Conservation (phyloP, 2,113 vertebrate species). For the Tetrax tetrax region DNA sequence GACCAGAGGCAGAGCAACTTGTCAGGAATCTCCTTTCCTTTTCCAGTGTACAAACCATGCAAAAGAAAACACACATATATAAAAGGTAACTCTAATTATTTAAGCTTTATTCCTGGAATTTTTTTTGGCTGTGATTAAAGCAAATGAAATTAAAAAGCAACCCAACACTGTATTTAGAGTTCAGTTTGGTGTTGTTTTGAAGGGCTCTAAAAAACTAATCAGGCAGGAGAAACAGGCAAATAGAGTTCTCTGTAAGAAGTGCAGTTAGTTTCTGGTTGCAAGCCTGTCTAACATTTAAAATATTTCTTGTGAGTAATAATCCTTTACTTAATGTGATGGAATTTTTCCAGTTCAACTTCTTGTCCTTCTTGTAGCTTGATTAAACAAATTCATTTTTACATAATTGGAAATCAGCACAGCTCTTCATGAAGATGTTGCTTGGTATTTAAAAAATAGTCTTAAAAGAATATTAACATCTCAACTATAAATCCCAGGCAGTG, state of each 20-base stretch:
- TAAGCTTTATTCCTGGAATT: constrained; percentile 1
- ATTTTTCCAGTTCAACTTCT: constrained; percentile 45
- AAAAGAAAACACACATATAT: constrained; percentile 1
- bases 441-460: constrained; percentile 28
- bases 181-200: background rate
- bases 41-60: background rate
- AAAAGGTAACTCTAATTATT: background rate
- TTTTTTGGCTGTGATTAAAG: background rate
- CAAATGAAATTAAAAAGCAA: background rate
- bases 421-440: constrained; percentile 31
- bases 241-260: background rate
- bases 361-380: constrained; percentile 53
- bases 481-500: constrained; percentile 24
- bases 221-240: background rate
- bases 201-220: background rate
- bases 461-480: constrained; percentile 9
- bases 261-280: constrained; percentile 12
- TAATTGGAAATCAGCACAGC: constrained; percentile 24
- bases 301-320: constrained; percentile 52
- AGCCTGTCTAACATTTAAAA: constrained; percentile 33
- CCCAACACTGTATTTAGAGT: background rate
- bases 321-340: constrained; percentile 46
- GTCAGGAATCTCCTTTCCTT: background rate
- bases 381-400: constrained; percentile 63
- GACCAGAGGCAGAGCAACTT: background rate